Evolutionary conservation across 2,888 invertebrate species (phyloP).

Genomic region (Cinara cedri): DNA sequence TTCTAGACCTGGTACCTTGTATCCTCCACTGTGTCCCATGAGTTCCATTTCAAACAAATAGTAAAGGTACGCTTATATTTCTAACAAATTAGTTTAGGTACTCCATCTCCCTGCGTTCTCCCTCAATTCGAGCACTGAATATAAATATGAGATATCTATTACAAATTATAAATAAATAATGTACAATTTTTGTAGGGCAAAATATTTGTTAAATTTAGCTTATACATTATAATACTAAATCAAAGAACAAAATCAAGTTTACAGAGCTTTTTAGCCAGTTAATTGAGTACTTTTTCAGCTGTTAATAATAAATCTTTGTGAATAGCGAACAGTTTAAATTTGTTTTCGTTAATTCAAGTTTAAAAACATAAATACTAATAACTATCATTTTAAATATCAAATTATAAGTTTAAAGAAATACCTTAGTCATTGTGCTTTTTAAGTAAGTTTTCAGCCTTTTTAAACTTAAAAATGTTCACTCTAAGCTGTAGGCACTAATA

Average conservation of each 20-base stretch:
- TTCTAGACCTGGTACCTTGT: too few relatives aligned
- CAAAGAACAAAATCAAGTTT: neutral
- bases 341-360: neutral
- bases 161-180: neutral
- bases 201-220: neutral
- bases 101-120: too few relatives aligned
- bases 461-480: too few relatives aligned
- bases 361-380: conserved; percentile 1
- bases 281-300: neutral
- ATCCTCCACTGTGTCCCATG: too few relatives aligned
- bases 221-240: neutral
- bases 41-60: too few relatives aligned
- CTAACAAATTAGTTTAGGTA: too few relatives aligned
- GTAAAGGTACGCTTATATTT: too few relatives aligned
- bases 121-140: neutral
- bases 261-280: neutral
- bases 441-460: neutral
- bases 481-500: too few relatives aligned
- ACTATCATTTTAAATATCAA: neutral
- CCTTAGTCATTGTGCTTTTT: neutral
- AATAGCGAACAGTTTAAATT: neutral
- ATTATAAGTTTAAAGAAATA: neutral
- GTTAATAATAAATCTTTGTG: neutral
- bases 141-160: neutral
- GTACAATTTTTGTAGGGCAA: neutral